These are phyloP conservation scores for Laspeyria flexula DNA, from an alignment of 2,888 invertebrate genomes.

Conservation along the genomic window DNA sequence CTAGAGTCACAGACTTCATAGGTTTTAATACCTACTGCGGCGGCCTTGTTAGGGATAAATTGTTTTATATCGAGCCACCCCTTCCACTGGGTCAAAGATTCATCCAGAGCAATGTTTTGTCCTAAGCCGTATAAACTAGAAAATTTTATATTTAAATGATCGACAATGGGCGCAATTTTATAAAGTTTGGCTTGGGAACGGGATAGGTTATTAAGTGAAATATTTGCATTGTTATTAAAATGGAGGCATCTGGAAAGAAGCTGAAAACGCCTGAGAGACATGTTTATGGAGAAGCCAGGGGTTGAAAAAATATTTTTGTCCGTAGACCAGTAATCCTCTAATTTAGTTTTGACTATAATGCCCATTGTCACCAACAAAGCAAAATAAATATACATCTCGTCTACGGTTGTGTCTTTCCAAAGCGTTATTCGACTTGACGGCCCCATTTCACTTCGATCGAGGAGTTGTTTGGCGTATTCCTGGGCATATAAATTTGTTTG, in stretches of 20 bases:
- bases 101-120: constrained; percentile 35
- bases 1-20: constrained; percentile 37
- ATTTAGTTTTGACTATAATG: constrained; percentile 12
- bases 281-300: constrained; percentile 18
- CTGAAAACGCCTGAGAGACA: constrained; percentile 12
- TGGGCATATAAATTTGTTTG: too few species aligned
- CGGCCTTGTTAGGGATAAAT: too few species aligned
- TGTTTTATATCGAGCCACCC: constrained; percentile 27
- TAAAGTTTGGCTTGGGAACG: not conserved
- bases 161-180: not conserved
- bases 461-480: too few species aligned
- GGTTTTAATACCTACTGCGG: constrained; percentile 26
- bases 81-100: constrained; percentile 32
- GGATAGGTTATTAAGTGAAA: not conserved
- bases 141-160: constrained; percentile 10
- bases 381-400: constrained; percentile 18
- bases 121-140: constrained; percentile 6
- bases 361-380: constrained; percentile 23
- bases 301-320: constrained; percentile 13
- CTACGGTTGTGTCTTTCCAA: too few species aligned
- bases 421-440: too few species aligned
- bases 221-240: constrained; percentile 11
- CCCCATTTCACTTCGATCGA: too few species aligned
- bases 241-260: constrained; percentile 21
- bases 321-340: constrained; percentile 25